These are phyloP conservation scores for Clupea harengus DNA, from an alignment of 2,113 vertebrate genomes.

Conservation along the genomic window DNA sequence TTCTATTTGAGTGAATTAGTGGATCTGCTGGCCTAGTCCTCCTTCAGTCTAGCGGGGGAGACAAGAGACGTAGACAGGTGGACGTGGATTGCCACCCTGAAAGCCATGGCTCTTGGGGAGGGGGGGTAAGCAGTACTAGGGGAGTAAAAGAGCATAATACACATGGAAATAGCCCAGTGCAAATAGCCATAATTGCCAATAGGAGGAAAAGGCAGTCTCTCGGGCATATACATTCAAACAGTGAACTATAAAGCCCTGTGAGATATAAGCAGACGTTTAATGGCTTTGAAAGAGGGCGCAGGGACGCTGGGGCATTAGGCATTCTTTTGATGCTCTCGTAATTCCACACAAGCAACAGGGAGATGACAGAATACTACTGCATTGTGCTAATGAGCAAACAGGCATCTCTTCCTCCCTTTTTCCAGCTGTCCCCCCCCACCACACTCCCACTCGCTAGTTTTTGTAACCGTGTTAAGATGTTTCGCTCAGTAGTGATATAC, in stretches of 20 bases:
- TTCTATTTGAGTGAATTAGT: background rate
- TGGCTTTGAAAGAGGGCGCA: background rate
- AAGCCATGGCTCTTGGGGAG: background rate
- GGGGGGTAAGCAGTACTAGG: background rate
- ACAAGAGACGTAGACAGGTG: background rate
- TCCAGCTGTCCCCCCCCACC: constrained; percentile 30
- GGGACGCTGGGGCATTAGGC: constrained; percentile 4
- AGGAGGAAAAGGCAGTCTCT: background rate
- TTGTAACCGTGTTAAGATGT: background rate
- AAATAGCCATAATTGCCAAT: constrained; percentile 12
- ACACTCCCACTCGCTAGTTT: constrained; percentile 14
- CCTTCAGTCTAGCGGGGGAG: background rate
- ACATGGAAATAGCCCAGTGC: background rate
- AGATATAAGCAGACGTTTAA: constrained; percentile 13
- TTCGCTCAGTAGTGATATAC: constrained; percentile 27
- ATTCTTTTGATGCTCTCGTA: constrained; percentile 35
- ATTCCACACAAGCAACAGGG: constrained; percentile 44
- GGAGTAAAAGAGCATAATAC: background rate
- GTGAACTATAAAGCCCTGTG: background rate
- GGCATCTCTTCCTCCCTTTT: constrained; percentile 56
- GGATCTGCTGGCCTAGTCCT: background rate
- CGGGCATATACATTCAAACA: constrained; percentile 10
- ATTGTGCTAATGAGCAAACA: constrained; percentile 61
- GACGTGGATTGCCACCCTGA: background rate
- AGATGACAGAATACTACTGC: constrained; percentile 50